Percentiles rank a stretch among this genome's conserved stretches.
Evolutionary conservation across 2,113 vertebrate species (phyloP).

Genomic region (Oenanthe melanoleuca): DNA sequence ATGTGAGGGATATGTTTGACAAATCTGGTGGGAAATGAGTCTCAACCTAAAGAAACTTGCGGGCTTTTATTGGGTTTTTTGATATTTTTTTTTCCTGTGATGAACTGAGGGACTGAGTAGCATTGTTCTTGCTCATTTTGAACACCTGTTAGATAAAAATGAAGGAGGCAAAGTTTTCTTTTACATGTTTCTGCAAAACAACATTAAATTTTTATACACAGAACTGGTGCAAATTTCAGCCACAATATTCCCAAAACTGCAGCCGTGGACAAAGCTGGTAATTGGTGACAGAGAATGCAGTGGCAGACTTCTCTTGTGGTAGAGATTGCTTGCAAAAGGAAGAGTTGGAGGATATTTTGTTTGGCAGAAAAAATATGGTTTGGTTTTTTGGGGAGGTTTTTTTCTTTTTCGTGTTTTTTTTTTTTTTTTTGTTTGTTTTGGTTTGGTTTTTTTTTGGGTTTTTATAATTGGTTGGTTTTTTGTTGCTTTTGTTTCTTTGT

Average conservation of each 20-base stretch:
- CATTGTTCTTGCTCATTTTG: background rate
- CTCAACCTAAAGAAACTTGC: background rate
- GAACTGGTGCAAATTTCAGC: rapidly evolving
- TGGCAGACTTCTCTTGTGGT: rapidly evolving
- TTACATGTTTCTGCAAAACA: background rate
- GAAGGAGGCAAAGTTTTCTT: background rate
- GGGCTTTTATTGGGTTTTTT: too few relatives aligned
- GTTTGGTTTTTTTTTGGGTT: too few relatives aligned
- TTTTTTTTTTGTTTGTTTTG: background rate
- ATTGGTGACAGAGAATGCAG: background rate
- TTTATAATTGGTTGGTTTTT: too few relatives aligned
- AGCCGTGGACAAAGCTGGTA: background rate
- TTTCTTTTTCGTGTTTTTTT: background rate
- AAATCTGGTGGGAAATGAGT: background rate
- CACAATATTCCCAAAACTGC: background rate
- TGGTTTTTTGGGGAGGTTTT: too few relatives aligned
- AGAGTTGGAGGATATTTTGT: background rate
- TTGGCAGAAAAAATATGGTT: background rate
- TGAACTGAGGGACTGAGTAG: background rate
- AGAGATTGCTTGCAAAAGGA: background rate
- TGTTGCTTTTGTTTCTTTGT: background rate
- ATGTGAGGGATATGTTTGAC: background rate
- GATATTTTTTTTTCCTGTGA: background rate
- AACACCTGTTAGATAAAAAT: background rate
- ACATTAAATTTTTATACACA: rapidly evolving